Evolutionary conservation across 2,888 invertebrate species (phyloP).

Genomic region (Epicampocera succincta): DNA sequence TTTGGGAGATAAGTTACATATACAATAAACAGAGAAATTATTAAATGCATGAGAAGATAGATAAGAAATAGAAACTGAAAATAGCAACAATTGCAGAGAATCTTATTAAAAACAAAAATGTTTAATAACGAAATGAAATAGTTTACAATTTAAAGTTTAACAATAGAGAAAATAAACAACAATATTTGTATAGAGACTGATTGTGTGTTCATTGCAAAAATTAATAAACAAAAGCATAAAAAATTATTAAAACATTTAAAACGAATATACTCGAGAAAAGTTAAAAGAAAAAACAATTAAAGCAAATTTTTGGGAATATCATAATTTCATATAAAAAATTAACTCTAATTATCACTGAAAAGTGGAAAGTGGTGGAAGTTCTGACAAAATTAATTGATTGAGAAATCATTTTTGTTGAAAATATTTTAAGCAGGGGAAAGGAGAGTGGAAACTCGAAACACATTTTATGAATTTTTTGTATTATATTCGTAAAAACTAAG

Average conservation of each 20-base stretch:
- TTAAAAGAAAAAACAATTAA: conserved; percentile 31
- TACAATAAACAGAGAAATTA: conserved; percentile 49
- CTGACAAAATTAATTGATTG: background rate
- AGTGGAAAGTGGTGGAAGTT: background rate
- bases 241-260: conserved; percentile 10
- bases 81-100: conserved; percentile 11
- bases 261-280: conserved; percentile 28
- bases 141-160: conserved; percentile 53
- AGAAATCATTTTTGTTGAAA: background rate
- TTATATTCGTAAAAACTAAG: no score
- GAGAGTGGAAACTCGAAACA: no score
- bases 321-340: conserved; percentile 19
- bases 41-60: conserved; percentile 2
- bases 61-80: conserved; percentile 13
- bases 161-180: conserved; percentile 37
- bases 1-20: conserved; percentile 58
- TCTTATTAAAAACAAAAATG: conserved; percentile 14
- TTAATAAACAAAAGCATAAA: conserved; percentile 46
- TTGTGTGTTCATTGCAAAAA: conserved; percentile 72
- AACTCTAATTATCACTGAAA: background rate
- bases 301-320: conserved; percentile 20
- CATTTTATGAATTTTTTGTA: no score
- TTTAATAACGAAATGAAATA: conserved; percentile 32
- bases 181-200: conserved; percentile 73
- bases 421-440: background rate